Percentiles rank a stretch among this genome's conserved stretches.
These are phyloP conservation scores for Pangasius mekongensis DNA, from an alignment of 2,797 vertebrate species.

Conservation along the genomic window DNA sequence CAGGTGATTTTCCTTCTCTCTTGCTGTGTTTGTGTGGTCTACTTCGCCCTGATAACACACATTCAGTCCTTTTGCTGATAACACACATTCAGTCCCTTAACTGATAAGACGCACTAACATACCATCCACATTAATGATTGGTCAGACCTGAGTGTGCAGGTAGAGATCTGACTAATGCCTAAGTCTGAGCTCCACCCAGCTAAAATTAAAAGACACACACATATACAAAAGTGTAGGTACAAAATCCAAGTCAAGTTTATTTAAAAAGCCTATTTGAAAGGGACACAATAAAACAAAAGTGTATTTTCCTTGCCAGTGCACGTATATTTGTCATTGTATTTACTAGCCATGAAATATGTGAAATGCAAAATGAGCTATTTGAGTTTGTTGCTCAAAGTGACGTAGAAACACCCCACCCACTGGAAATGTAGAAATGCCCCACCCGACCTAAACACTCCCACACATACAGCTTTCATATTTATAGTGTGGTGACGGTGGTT, in stretches of 20 bases:
- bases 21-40: conserved; percentile 54
- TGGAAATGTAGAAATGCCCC: neutral
- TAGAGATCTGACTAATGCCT: conserved; percentile 49
- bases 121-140: conserved; percentile 84
- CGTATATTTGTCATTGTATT: neutral
- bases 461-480: neutral
- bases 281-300: neutral
- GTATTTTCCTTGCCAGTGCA: neutral
- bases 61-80: conserved; percentile 51
- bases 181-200: conserved; percentile 47
- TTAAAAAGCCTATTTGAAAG: neutral
- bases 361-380: neutral
- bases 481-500: neutral
- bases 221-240: neutral
- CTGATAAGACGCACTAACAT: conserved; percentile 77
- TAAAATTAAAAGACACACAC: conserved; percentile 19
- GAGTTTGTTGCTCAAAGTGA: neutral
- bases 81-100: conserved; percentile 64
- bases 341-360: neutral
- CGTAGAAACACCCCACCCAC: neutral
- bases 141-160: conserved; percentile 65
- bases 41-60: conserved; percentile 70
- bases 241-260: neutral
- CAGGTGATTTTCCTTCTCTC: conserved; percentile 37
- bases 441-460: neutral